Evolutionary conservation across 35 echinoderm and acorn worm genomes (phyloP).

Genomic region (Amphiura filiformis): DNA sequence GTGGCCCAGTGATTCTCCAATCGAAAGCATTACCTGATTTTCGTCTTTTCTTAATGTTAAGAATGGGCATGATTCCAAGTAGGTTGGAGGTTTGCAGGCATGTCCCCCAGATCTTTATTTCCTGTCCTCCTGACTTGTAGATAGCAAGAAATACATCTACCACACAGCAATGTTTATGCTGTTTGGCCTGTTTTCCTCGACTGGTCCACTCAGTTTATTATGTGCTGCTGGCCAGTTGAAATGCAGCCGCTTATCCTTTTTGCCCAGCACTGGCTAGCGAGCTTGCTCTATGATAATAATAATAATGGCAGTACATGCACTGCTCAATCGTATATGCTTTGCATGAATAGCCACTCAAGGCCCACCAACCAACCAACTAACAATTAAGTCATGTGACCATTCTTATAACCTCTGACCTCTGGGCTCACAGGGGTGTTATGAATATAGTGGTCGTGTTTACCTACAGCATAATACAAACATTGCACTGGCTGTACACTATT

Average conservation of each 20-base stretch:
- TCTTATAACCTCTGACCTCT: neutral
- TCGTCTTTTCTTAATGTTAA: neutral
- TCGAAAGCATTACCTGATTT: neutral
- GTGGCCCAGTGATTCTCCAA: neutral
- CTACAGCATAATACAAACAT: neutral
- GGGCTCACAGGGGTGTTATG: neutral
- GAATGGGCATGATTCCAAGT: constrained; percentile 10
- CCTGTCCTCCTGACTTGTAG: neutral
- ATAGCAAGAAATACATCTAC: neutral
- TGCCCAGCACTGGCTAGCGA: neutral
- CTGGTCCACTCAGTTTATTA: no score
- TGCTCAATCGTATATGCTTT: neutral
- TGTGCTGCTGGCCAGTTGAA: no score
- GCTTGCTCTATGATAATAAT: constrained; percentile 2
- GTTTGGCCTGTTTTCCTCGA: neutral
- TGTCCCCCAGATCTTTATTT: neutral
- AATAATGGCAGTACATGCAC: constrained; percentile 6
- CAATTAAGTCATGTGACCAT: constrained; percentile 4
- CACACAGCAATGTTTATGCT: neutral
- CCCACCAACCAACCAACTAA: neutral
- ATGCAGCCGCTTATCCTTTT: no score
- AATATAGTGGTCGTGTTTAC: neutral
- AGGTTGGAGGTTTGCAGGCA: neutral
- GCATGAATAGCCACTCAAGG: neutral
- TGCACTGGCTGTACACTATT: no score